Base-by-base conservation (phyloP, 2,113 vertebrate species). In the Progne subis region DNA sequence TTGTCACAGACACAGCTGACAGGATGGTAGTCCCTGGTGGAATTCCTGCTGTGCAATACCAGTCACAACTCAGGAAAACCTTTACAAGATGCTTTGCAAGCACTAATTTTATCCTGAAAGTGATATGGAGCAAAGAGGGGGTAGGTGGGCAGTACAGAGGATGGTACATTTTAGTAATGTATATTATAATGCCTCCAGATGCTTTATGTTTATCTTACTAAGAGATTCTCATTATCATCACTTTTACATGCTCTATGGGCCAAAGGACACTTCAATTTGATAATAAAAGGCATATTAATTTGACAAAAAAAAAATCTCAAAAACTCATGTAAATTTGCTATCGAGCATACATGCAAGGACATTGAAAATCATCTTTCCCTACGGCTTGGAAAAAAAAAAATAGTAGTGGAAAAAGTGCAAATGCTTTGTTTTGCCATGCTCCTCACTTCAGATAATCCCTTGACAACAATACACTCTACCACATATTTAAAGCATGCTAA, bases 211-310 rank as follows among this genome's bases (percentile, higher is more conserved):
- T 82, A 28, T 76, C 87, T 88, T 50, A 77, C 49, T 34, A 95
- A 94, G 50, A 49, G 56, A n/a, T 86, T 92, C 92, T 92, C 82
- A 94, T 97, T 96, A 94, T 83, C 92, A 95, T 95, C 96, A 97
- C 78, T 97, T 95, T 87, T 93, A 94, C 92, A 91, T 87, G 72
- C 44, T 91, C 46, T 76, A 23, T 85, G 63, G 72, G 80, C 84
- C 90, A 78, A 95, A 96, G 95, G 55, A 67, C 43, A n/a, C 57
- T 87, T 83, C 86, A 83, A 85, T 75, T 68, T 44, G 28, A 77
- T 63, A 88, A 94, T 93, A 95, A 96, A 96, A 95, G 90, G 75
- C 57, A 80, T 65, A 70, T 86, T 94, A 81, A 93, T 96, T 95
- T 89, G 89, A 82, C 72, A 86, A 79, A 93, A 37, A 37, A 37